Percentiles rank a stretch among this genome's conserved stretches.
Conservation (phyloP, 2,113 vertebrate genomes). For the Notiomystis cincta region DNA sequence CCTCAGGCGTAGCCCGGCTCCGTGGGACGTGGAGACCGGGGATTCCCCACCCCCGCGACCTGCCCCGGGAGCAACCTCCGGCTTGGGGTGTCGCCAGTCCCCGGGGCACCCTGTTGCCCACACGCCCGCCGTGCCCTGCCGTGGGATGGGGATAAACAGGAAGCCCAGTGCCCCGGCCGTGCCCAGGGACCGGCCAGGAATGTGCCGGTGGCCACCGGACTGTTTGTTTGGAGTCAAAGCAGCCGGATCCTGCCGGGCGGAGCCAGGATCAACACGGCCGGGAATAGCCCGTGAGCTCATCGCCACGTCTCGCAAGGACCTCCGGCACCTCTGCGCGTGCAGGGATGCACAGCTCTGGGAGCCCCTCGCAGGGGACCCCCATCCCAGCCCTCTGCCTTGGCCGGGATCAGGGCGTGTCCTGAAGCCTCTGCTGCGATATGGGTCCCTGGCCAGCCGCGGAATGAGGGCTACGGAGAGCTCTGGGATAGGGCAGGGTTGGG, state of each 20-base stretch:
- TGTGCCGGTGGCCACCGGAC: slow-evolving; percentile 48
- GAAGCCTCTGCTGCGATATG: background rate
- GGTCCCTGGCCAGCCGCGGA: background rate
- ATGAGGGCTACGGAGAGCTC: background rate
- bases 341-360: background rate
- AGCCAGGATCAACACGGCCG: slow-evolving; percentile 53
- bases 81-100: background rate
- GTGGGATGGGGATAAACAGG: slow-evolving; percentile 50
- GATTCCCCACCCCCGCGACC: background rate
- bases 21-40: fast-evolving
- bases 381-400: background rate
- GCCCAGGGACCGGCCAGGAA: slow-evolving; percentile 44
- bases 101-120: background rate
- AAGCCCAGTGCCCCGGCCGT: slow-evolving; percentile 13
- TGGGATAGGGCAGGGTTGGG: background rate
- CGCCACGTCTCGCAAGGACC: background rate
- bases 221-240: slow-evolving; percentile 61
- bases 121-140: background rate
- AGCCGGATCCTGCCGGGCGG: slow-evolving; percentile 47
- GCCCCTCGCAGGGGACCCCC: background rate
- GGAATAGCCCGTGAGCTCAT: slow-evolving; percentile 62
- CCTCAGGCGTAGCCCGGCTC: background rate
- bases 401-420: background rate
- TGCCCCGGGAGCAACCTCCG: background rate
- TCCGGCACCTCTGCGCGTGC: background rate